Evolutionary conservation across 2,888 invertebrate species (phyloP).

Genomic region (Graphium colonna): DNA sequence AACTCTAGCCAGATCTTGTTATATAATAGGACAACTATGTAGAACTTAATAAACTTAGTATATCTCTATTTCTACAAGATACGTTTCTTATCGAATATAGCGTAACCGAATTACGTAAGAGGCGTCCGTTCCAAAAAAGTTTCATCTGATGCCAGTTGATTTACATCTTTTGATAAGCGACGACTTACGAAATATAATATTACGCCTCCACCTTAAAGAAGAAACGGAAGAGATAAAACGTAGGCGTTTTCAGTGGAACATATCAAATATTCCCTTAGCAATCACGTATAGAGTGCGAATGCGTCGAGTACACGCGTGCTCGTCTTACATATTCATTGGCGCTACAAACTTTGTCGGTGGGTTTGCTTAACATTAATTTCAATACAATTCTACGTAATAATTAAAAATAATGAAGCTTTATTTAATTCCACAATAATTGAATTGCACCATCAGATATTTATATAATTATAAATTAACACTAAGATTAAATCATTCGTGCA

Average conservation of each 20-base stretch:
- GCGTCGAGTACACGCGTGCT: background rate
- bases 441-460: no score
- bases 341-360: background rate
- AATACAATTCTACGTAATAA: no score
- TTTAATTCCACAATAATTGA: no score
- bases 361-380: background rate
- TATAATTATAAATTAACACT: no score
- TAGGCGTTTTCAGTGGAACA: background rate
- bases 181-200: background rate
- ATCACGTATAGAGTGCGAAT: background rate
- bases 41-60: no score
- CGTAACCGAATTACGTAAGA: background rate
- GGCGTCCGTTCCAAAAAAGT: background rate
- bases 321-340: background rate
- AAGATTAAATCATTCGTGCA: no score
- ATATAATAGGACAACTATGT: no score
- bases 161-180: background rate
- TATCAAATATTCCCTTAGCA: background rate
- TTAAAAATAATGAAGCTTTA: no score
- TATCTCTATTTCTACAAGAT: no score
- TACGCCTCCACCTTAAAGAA: background rate
- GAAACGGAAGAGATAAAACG: background rate
- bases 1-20: no score
- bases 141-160: background rate
- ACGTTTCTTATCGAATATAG: background rate